phyloP scores from a whole-genome alignment of 1,140 invertebrate species.

The Formica selysi region DNA sequence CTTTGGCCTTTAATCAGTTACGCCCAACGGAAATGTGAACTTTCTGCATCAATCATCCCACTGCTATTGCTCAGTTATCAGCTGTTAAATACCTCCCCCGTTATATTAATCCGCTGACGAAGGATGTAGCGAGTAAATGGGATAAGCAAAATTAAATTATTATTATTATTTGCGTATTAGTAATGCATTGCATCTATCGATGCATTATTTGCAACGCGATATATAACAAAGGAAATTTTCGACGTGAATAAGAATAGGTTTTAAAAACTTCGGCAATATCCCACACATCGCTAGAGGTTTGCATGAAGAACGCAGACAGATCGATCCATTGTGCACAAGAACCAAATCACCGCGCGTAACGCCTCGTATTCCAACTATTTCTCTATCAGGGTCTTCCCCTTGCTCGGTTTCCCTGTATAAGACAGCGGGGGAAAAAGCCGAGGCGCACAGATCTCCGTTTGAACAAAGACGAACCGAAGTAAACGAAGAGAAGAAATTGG shows the following conservation, averaged over 20 bases:
- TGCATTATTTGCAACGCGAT: not conserved
- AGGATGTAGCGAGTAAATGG: not conserved
- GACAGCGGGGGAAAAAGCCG: conserved; percentile 59
- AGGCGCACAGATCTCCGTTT: conserved; percentile 59
- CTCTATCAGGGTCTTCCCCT: conserved; percentile 62
- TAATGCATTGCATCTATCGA: not conserved
- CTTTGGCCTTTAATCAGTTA: conserved; percentile 44
- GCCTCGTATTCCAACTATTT: conserved; percentile 74
- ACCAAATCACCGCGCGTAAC: conserved; percentile 71
- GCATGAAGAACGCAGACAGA: conserved; percentile 65
- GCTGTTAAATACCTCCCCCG: not conserved
- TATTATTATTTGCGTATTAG: not conserved
- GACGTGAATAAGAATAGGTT: not conserved
- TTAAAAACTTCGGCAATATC: conserved; percentile 9
- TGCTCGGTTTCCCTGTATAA: conserved; percentile 27
- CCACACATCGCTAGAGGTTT: not conserved
- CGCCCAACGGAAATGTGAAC: conserved; percentile 29
- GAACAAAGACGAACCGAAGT: conserved; percentile 64
- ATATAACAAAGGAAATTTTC: not conserved
- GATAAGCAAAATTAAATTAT: not conserved
- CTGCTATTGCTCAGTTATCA: not conserved
- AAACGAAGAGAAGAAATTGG: conserved; percentile 45
- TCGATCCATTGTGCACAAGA: conserved; percentile 69
- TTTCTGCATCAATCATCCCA: conserved; percentile 45
- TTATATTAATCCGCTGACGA: not conserved